Conservation (phyloP, 2,888 invertebrate genomes). For the Pecten maximus region DNA sequence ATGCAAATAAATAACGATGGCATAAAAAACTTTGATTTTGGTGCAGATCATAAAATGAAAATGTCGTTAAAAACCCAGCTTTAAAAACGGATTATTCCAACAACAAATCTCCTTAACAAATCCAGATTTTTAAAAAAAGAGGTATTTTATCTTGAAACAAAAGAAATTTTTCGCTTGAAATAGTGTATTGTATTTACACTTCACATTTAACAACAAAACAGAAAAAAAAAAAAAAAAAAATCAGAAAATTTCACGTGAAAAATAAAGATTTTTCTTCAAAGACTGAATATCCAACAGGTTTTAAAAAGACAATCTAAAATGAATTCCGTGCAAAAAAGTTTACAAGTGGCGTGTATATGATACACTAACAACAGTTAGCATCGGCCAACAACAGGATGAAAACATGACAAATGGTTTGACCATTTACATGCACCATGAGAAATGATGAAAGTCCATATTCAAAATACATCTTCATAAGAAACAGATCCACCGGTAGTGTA, state of each 20-base stretch:
- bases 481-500: slow-evolving; percentile 33
- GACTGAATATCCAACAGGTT: slow-evolving; percentile 5
- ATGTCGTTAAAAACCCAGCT: neutral
- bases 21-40: neutral
- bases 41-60: neutral
- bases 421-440: slow-evolving; percentile 12
- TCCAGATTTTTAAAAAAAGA: neutral
- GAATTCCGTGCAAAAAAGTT: slow-evolving; percentile 4
- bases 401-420: neutral
- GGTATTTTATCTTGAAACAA: neutral
- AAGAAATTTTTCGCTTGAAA: neutral
- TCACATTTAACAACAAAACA: neutral
- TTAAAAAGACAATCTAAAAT: neutral
- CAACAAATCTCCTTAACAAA: neutral
- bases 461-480: slow-evolving; percentile 18
- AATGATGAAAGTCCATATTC: slow-evolving; percentile 28
- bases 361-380: neutral
- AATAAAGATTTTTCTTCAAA: neutral
- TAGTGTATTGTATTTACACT: neutral
- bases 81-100: neutral
- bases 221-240: neutral
- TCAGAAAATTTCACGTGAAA: neutral
- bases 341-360: neutral
- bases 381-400: neutral
- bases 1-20: neutral